Evolutionary conservation across 2,797 vertebrate species (phyloP).

Genomic region (Scolopax rusticola): DNA sequence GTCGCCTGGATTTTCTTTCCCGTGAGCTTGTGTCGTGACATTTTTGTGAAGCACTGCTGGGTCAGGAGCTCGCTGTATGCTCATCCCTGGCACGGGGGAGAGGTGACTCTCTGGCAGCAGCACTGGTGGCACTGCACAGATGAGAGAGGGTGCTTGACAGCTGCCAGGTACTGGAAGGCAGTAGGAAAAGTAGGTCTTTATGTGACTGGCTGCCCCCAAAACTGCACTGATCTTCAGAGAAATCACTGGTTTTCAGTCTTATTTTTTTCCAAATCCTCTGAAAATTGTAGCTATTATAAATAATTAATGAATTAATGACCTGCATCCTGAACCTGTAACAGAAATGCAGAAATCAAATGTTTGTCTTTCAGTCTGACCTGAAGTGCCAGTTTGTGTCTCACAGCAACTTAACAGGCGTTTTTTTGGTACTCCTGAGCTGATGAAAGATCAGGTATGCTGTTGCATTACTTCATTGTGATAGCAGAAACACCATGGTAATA

Average conservation of each 20-base stretch:
- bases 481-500: neutral
- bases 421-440: neutral
- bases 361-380: neutral
- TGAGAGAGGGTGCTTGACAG: neutral
- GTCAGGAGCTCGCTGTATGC: neutral
- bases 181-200: neutral
- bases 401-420: neutral
- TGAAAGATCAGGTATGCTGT: neutral
- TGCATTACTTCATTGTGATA: neutral
- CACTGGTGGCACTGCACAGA: fast-evolving
- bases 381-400: neutral
- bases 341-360: neutral
- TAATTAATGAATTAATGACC: neutral
- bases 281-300: neutral
- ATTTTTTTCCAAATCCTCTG: neutral
- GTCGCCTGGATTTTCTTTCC: neutral
- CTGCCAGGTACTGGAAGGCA: neutral
- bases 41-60: neutral
- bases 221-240: neutral
- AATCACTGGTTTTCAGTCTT: neutral
- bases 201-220: neutral
- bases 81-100: neutral
- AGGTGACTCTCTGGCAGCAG: neutral
- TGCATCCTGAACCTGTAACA: neutral
- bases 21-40: fast-evolving